Evolutionary conservation across 2,113 vertebrate species (phyloP), one percentile per base, ranked within the genome.

Genomic region (Cygnus atratus): DNA sequence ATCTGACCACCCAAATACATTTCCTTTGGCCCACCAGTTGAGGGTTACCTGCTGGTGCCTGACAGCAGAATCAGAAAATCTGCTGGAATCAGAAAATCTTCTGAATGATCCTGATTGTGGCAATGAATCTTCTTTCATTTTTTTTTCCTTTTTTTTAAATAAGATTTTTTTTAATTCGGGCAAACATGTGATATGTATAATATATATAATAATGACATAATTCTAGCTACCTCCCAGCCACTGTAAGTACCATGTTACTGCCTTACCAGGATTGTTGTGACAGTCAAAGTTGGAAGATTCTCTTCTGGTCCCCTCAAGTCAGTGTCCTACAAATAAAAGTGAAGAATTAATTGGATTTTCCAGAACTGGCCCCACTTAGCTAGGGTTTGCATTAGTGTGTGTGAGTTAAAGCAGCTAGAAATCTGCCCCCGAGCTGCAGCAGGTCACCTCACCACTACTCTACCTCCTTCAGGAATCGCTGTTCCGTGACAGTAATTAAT

Each of bases 191-290:
- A 88, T 48, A 48, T 11, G 46, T 48, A 22, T 48, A 22, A 48
- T 48, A 48, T 48, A 48, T 22, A 21, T 48, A 22, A 48, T 48
- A 48, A 48, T 48, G 20, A 48, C 11, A 48, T 48, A 67, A 25
- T 2, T 18, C 14, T 82, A 55, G 75, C 35, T 8, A 3, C 0
- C 13, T 26, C 57, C 75, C 83, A 33, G 82, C 33, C 26, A 0
- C 57, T 3, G 5, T 0, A 39, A 22, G 14, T 0, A 21, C 4
- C 4, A 13, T 4, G n/a, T 15, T 67, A 19, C 52, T 12, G 52
- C 76, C 97, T 98, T 98, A 99, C 98, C 98, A 98, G 96, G 92
- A 99, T 98, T 0, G 98, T 98, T 19, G 98, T 98, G 97, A 99
- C 97, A 17, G 97, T 98, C 95, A 99, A 41, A 19, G 95, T 97